These are phyloP conservation scores for Yponomeuta malinellus DNA, from an alignment of 2,888 invertebrate species.

Conservation along the genomic window DNA sequence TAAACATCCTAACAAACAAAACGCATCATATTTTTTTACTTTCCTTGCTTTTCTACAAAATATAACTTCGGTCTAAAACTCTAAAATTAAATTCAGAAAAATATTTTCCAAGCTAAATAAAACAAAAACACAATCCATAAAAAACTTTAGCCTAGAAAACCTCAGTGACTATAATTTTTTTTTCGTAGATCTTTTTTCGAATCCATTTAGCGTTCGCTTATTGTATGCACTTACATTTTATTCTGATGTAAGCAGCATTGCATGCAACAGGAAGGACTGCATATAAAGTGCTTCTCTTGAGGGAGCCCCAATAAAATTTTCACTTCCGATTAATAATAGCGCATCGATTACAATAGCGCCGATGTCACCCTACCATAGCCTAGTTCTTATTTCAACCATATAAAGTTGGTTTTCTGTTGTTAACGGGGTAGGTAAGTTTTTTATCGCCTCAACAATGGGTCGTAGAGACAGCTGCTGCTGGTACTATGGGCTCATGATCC, in stretches of 20 bases:
- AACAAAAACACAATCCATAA: too few species aligned
- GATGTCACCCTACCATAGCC: background rate
- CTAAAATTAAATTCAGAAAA: too few species aligned
- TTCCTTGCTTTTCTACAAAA: background rate
- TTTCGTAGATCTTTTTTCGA: too few species aligned
- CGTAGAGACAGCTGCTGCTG: constrained; percentile 42
- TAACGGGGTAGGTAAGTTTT: constrained; percentile 24
- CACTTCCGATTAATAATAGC: constrained; percentile 44
- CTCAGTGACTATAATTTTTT: too few species aligned
- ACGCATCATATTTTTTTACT: background rate
- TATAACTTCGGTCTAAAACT: too few species aligned
- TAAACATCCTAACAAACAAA: background rate
- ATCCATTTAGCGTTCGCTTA: too few species aligned
- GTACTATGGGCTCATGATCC: background rate
- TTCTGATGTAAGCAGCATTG: background rate
- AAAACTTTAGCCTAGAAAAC: too few species aligned
- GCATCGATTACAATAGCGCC: constrained; percentile 23
- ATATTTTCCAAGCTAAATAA: too few species aligned
- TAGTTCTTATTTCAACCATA: constrained; percentile 20
- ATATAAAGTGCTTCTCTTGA: background rate
- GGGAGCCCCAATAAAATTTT: constrained; percentile 40
- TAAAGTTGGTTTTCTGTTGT: constrained; percentile 28
- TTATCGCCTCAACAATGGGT: constrained; percentile 38
- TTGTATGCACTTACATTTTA: too few species aligned
- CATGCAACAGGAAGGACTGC: background rate